Base-by-base conservation (phyloP, 37 sponge, comb jelly and placozoan genomes). In the Halichondria panicea region DNA sequence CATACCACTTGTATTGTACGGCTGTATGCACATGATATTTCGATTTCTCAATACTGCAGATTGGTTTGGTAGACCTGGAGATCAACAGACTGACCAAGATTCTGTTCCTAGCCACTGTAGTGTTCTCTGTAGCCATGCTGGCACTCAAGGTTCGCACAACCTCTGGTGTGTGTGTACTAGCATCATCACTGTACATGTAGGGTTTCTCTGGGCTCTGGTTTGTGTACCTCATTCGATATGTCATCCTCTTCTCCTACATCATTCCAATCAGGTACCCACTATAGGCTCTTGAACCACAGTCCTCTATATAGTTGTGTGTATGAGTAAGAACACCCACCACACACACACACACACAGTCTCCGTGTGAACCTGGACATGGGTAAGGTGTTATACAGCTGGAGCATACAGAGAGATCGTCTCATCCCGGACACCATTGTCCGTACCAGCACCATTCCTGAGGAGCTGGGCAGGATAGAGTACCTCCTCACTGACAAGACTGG, bases 281-380 rank as follows among this genome's bases (percentile, higher is more conserved):
- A 15, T 48, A n/a, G n/a, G n/a, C n/a, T n/a, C n/a, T n/a, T n/a
- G n/a, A n/a, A 58, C 28, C 28, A 39, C 43, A 43, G 4, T 27
- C 25, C 28, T 68, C 43, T 40, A 40, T 64, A 9, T 19, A 38
- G 13, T 30, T 15, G 27, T 9, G 30, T 12, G 38, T 48, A n/a
- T 12, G 34, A 27, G 38, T 71, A 18, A 52, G 8, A 9, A 68
- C 15, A 37, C 21, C 15, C 7, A 68, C 19, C 27, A 34, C 44
- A 68, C 21, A 21, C 12, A 34, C 39, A 24, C 0, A 15, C 21
- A 43, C 36, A 5, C 45, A 96, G 94, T 77, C 72, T 96, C 27
- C 88, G 97, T 22, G 97, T 96, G 30, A 96, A 89, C 63, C 79
- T 96, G 66, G 97, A 96, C 85, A 86, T 96, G 87, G 91, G 88